These are phyloP conservation scores for Potamarius usumacintae DNA, from an alignment of 2,113 vertebrate genomes.

Conservation along the genomic window DNA sequence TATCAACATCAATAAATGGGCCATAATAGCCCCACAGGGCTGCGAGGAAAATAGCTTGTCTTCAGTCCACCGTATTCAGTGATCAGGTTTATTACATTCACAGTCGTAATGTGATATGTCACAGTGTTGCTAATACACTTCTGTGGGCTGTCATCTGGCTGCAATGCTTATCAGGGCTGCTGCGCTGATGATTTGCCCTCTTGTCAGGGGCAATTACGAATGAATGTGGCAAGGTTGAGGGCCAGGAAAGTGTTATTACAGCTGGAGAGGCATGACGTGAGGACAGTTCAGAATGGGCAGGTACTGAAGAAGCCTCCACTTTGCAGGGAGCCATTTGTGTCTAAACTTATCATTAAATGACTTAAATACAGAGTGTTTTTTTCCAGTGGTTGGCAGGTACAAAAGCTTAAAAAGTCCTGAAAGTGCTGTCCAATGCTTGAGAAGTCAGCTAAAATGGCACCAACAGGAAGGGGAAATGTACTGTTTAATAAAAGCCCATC, in stretches of 20 bases:
- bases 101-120: conserved; percentile 98
- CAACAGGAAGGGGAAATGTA: background rate
- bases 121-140: conserved; percentile 86
- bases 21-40: conserved; percentile 84
- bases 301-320: conserved; percentile 52
- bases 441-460: conserved; percentile 41
- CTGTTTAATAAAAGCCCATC: conserved; percentile 18
- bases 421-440: conserved; percentile 27
- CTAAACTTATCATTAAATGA: conserved; percentile 46
- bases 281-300: conserved; percentile 56
- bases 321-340: conserved; percentile 51
- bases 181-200: conserved; percentile 92
- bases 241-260: conserved; percentile 72
- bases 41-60: conserved; percentile 85
- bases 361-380: conserved; percentile 22
- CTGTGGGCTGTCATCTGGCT: conserved; percentile 97
- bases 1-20: conserved; percentile 88
- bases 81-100: conserved; percentile 96
- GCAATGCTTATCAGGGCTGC: conserved; percentile 95
- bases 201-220: conserved; percentile 97
- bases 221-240: conserved; percentile 83
- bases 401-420: conserved; percentile 30
- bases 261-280: conserved; percentile 61
- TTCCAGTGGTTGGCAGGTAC: conserved; percentile 21
- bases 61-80: conserved; percentile 84